Base-by-base conservation (phyloP, 2,113 vertebrate genomes). In the Alces alces region DNA sequence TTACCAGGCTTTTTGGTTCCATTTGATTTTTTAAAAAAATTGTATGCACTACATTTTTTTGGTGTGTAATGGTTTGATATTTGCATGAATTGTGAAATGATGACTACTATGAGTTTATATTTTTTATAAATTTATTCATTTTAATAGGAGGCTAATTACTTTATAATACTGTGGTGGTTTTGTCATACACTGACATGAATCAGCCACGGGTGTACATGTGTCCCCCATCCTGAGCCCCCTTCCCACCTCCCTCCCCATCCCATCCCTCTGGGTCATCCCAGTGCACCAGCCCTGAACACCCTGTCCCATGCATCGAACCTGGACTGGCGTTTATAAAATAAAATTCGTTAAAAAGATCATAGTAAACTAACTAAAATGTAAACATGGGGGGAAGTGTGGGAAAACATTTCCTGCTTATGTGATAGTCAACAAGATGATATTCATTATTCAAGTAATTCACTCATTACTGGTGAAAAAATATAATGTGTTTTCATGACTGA, bases 291-390 rank as follows among this genome's bases (percentile, higher is more conserved):
- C 33, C 17, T 0, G 1, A 66, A n/a, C 8, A 66, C 33, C 64
- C 33, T 66, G 64, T 21, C 33, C 33, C 17, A 66, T 66, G 33
- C 64, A 66, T 66, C 8, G 1, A 66, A 66, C 4, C 64, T 66
- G 33, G 17, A 36, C 33, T 66, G 33, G 33, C 17, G 10, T 66
- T 66, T 90, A 55, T 33, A 61, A 88, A 92, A 78, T 50, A 54
- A 86, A 83, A 50, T 57, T 86, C 2, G 11, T 89, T 90, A 54
- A 64, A 83, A 86, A 36, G 7, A n/a, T 76, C 33, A 89, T 17
- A 61, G 27, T 43, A 64, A 97, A 52, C 47, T 83, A 89, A 61
- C 79, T 91, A 95, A 88, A 61, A 90, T 95, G 15, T 30, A 93
- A 79, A 84, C 27, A 14, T 54, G 28, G 30, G 11, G 11, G 5